Conservation (phyloP, 1,140 invertebrate genomes). For the Hylyphantes graminicola region DNA sequence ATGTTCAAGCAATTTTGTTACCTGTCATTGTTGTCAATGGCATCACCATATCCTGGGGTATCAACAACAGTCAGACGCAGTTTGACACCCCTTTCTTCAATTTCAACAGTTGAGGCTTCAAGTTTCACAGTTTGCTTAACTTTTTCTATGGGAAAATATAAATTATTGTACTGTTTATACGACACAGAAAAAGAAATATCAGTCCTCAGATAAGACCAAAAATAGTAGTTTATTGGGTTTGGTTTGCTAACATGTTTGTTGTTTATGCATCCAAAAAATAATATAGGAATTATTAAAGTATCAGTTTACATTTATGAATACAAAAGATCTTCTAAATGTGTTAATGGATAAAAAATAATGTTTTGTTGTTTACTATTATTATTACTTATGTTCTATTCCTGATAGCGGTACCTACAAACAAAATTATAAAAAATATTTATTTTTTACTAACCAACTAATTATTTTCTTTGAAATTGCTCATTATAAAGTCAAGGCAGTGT, state of each 20-base stretch:
- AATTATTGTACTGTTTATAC: background rate
- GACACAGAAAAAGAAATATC: background rate
- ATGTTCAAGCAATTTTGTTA: conserved; percentile 65
- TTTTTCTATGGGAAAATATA: conserved; percentile 45
- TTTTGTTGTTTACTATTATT: too few species aligned
- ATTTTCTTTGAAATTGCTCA: too few species aligned
- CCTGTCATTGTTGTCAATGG: conserved; percentile 97
- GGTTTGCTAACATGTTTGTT: background rate
- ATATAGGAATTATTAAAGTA: too few species aligned
- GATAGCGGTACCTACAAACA: too few species aligned
- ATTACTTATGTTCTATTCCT: too few species aligned
- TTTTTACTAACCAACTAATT: too few species aligned
- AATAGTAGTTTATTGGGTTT: background rate
- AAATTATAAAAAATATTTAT: too few species aligned
- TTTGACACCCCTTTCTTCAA: conserved; percentile 92
- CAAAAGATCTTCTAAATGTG: too few species aligned
- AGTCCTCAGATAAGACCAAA: background rate
- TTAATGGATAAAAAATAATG: too few species aligned
- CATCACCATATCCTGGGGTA: conserved; percentile 98
- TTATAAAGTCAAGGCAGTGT: too few species aligned
- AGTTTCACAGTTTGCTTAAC: conserved; percentile 81
- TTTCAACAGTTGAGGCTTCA: conserved; percentile 92
- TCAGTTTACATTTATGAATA: too few species aligned
- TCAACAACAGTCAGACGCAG: conserved; percentile 88
- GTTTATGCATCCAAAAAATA: background rate